Conservation (phyloP, 2,113 vertebrate species). For the Meriones unguiculatus region DNA sequence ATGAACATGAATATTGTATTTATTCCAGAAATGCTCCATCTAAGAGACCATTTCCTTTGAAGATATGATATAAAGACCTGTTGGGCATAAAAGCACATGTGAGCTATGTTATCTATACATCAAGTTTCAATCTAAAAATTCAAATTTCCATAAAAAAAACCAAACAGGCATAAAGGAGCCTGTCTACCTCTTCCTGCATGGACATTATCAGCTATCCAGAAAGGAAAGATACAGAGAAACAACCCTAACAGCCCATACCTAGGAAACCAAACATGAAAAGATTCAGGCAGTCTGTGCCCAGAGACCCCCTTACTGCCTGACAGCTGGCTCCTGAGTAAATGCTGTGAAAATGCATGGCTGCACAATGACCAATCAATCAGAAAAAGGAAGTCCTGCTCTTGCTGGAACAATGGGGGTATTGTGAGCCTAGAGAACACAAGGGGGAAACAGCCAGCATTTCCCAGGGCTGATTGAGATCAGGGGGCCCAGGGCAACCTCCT, state of each 20-base stretch:
- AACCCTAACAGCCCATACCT: background rate
- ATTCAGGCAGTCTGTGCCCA: background rate
- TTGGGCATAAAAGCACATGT: background rate
- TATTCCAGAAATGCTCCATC: background rate
- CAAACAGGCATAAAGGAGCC: background rate
- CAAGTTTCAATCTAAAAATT: background rate
- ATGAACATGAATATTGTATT: background rate
- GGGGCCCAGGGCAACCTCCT: background rate
- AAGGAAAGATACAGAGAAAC: background rate
- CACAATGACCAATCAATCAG: slow-evolving; percentile 51
- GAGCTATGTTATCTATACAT: background rate
- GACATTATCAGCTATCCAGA: background rate
- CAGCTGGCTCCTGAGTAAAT: background rate
- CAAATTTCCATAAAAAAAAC: background rate
- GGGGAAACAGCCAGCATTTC: slow-evolving; percentile 34
- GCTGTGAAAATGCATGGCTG: slow-evolving; percentile 13
- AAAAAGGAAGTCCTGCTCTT: slow-evolving; percentile 60
- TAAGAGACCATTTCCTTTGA: background rate
- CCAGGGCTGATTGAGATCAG: background rate
- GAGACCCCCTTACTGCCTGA: slow-evolving; percentile 20
- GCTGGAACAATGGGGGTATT: slow-evolving; percentile 26
- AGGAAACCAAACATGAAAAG: slow-evolving; percentile 54
- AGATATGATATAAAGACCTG: background rate
- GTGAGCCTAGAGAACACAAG: background rate
- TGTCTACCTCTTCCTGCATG: background rate